A percentile compares a stretch with the other conserved stretches of the same genome.
phyloP scores from a whole-genome alignment of 2,797 vertebrate genomes.

The Heteromormyrus szaboi region DNA sequence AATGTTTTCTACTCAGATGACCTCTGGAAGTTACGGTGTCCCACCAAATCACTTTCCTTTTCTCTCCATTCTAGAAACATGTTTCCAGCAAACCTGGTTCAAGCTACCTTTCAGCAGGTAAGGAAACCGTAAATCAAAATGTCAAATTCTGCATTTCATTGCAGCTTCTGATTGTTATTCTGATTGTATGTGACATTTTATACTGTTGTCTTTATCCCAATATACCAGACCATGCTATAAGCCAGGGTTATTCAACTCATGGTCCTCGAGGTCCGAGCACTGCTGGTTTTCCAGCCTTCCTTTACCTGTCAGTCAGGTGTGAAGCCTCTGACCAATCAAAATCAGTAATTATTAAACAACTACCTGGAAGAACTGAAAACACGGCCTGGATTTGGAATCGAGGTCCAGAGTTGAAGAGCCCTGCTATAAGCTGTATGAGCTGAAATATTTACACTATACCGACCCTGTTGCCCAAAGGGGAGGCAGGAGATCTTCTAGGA shows the following conservation, averaged over 20 bases:
- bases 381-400: too few relatives aligned
- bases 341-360: too few relatives aligned
- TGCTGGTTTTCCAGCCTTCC: too few relatives aligned
- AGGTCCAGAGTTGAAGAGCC: too few relatives aligned
- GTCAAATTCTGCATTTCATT: not conserved
- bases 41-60: not conserved
- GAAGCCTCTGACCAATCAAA: too few relatives aligned
- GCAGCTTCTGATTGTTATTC: not conserved
- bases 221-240: not conserved
- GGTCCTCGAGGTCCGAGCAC: too few relatives aligned
- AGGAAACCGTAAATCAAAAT: slow-evolving; percentile 31
- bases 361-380: too few relatives aligned
- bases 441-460: not conserved
- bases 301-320: too few relatives aligned
- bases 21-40: not conserved
- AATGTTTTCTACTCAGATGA: not conserved
- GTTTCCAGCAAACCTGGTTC: slow-evolving; percentile 92
- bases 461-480: not conserved
- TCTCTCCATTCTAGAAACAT: slow-evolving; percentile 75
- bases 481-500: not conserved
- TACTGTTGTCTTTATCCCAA: not conserved
- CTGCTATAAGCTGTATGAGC: not conserved
- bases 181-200: not conserved
- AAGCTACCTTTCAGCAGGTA: slow-evolving; percentile 97
- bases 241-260: not conserved